Evolutionary conservation across 2,113 vertebrate genomes (phyloP).

Genomic region (Poeciliopsis prolifica): DNA sequence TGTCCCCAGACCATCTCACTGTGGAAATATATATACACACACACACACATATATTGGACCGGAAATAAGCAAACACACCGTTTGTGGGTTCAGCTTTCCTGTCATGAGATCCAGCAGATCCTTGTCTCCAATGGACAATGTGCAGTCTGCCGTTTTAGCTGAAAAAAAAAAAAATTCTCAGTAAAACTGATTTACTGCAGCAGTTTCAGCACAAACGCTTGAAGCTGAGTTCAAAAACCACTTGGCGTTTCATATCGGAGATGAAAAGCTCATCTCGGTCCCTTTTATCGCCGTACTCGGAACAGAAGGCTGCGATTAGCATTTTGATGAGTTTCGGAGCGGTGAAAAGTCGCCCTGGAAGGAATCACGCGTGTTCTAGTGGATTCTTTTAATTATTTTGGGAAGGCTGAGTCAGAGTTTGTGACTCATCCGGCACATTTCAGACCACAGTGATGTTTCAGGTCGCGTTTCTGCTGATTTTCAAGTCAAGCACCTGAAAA

Average conservation of each 20-base stretch:
- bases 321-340: not conserved
- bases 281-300: not conserved
- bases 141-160: constrained; percentile 92
- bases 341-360: not conserved
- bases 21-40: not conserved
- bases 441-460: too few relatives aligned
- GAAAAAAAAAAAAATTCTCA: not conserved
- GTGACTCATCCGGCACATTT: not conserved
- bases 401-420: not conserved
- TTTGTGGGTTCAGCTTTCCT: constrained; percentile 91
- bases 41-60: not conserved
- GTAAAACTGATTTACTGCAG: not conserved
- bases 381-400: not conserved
- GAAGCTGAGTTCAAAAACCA: not conserved
- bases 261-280: not conserved
- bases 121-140: constrained; percentile 86
- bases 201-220: not conserved
- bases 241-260: not conserved
- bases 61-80: constrained; percentile 68
- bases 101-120: constrained; percentile 91
- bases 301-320: not conserved
- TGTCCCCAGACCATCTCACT: not conserved
- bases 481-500: not conserved
- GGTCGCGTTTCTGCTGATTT: not conserved
- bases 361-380: not conserved